These are phyloP conservation scores for Zele albiditarsus DNA, from an alignment of 2,888 invertebrate genomes.

Conservation along the genomic window DNA sequence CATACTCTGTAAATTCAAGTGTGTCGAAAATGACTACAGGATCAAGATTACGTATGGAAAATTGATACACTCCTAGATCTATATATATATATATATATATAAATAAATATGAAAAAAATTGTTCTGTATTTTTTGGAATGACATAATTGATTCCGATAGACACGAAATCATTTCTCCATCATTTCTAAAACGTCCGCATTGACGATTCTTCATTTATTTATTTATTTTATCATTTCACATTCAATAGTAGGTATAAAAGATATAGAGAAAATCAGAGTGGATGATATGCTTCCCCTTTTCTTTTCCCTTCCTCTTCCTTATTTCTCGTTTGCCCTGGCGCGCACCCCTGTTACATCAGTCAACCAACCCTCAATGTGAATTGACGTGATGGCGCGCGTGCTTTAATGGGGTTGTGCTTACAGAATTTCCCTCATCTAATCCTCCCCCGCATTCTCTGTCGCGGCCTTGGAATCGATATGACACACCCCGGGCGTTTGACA, in stretches of 20 bases:
- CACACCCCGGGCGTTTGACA: background rate
- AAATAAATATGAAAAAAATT: background rate
- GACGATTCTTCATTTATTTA: no score
- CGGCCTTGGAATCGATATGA: background rate
- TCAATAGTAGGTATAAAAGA: background rate
- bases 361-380: background rate
- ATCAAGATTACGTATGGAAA: no score
- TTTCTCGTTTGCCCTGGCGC: background rate
- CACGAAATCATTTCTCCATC: no score
- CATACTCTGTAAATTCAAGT: no score
- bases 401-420: background rate
- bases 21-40: no score
- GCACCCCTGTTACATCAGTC: background rate
- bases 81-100: background rate
- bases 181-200: no score
- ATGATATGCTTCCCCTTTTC: background rate
- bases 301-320: background rate
- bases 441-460: background rate
- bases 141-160: background rate
- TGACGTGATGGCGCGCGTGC: background rate
- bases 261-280: background rate
- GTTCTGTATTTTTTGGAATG: background rate
- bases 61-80: no score
- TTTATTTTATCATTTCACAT: no score
- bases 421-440: background rate